Percentiles rank a stretch among this genome's conserved stretches.
Evolutionary conservation across 2,797 vertebrate species (phyloP).

Genomic region (Helostoma temminkii): DNA sequence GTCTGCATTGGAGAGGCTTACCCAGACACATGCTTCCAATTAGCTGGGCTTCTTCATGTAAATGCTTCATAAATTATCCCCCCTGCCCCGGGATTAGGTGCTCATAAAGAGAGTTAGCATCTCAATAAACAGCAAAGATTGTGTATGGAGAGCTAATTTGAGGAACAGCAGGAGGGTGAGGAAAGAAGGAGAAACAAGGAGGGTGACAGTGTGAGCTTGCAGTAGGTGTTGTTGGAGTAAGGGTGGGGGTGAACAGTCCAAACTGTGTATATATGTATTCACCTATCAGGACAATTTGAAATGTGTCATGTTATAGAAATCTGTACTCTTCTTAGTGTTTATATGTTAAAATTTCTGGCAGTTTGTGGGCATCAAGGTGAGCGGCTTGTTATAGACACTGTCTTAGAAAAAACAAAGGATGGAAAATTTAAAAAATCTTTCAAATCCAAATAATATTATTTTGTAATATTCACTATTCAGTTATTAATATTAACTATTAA

Average conservation of each 20-base stretch:
- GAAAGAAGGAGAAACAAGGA: conserved; percentile 19
- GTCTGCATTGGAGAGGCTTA: conserved; percentile 91
- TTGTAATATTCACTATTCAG: not conserved
- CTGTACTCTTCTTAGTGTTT: conserved; percentile 16
- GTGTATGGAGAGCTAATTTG: conserved; percentile 79
- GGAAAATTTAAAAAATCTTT: not conserved
- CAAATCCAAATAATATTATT: not conserved
- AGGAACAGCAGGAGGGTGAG: conserved; percentile 41
- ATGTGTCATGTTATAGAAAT: conserved; percentile 32
- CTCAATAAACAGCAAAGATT: conserved; percentile 93
- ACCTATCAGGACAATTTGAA: conserved; percentile 43
- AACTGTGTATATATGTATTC: conserved; percentile 14
- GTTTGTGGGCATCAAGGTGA: conserved; percentile 5
- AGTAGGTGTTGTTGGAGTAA: not conserved
- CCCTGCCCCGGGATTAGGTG: conserved; percentile 95
- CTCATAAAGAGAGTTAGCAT: conserved; percentile 97
- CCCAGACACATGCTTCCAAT: conserved; percentile 99
- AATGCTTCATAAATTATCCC: conserved; percentile 99
- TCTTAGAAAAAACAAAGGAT: not conserved
- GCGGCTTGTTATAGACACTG: conserved; percentile 6
- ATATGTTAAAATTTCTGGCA: not conserved
- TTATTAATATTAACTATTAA: no score
- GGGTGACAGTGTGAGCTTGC: conserved; percentile 9
- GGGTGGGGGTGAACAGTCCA: conserved; percentile 5
- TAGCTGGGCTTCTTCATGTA: conserved; percentile 98